Evolutionary conservation across 2,113 vertebrate species (phyloP), one percentile per base, ranked within the genome.

Genomic region (Brachypteracias leptosomus): DNA sequence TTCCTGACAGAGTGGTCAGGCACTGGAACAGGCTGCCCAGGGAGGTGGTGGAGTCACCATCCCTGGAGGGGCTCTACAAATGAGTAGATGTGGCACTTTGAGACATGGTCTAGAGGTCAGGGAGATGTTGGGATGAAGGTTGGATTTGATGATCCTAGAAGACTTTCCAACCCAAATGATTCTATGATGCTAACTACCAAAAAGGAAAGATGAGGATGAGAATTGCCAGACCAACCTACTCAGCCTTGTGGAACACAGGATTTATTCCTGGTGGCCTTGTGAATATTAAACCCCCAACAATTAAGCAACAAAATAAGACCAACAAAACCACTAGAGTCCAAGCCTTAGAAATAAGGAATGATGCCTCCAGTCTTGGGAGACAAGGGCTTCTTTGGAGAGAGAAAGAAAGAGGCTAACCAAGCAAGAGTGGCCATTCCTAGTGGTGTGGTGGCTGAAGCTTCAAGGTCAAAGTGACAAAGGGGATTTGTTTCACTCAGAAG

Each of bases 381-480:
- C 35, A 54, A 68, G 35, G 54, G 20, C 20, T 83, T 11, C 90
- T 83, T 11, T 38, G 79, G 73, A 70, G 61, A 71, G 75, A 80
- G 62, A 38, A 57, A 89, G 61, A 65, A 46, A 76, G 78, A 92
- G 31, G 78, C 33, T 2, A 70, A 15, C 46, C 0, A 2, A 84
- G 78, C 26, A 13, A 29, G 35, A 40, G 1, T 16, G 55, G 55
- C 77, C 28, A 7, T 44, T 82, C 36, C 82, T 49, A 2, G 65
- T 11, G 52, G 65, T 4, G 26, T 24, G 54, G 47, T 18, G 73
- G 47, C 78, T 68, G 71, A n/a, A 91, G 88, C 54, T 18, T n/a
- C 96, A 93, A 95, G 92, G 90, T 94, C 90, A 91, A 20, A 0
- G 46, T 31, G 74, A 88, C 62, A 79, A 68, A 90, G 18, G 49